Percentiles rank a stretch among this genome's conserved stretches.
Evolutionary conservation across 2,888 invertebrate species (phyloP).

Genomic region (Scrobipalpa costella): DNA sequence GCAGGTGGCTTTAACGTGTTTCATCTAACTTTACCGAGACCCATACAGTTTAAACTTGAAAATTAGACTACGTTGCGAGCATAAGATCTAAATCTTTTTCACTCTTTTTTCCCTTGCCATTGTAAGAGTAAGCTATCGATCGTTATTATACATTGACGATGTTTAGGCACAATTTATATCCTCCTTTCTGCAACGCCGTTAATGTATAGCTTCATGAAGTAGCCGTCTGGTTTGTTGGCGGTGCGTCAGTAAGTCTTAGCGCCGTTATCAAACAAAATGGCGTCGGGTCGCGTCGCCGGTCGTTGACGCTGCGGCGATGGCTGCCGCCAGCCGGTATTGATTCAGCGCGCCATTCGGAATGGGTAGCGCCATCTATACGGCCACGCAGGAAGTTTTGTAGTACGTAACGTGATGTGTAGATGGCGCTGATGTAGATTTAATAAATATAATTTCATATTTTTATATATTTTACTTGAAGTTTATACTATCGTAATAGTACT

Average conservation of each 20-base stretch:
- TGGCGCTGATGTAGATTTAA: slow-evolving; percentile 41
- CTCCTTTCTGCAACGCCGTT: too few relatives aligned
- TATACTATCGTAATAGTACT: too few relatives aligned
- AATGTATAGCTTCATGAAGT: not conserved
- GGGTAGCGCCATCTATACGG: slow-evolving; percentile 57
- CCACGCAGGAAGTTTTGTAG: slow-evolving; percentile 26
- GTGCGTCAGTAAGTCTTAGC: slow-evolving; percentile 40
- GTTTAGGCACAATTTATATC: too few relatives aligned
- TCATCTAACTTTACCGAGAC: not conserved
- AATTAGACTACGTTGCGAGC: too few relatives aligned
- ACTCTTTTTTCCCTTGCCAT: too few relatives aligned
- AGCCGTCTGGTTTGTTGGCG: not conserved
- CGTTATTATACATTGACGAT: too few relatives aligned
- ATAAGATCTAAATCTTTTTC: too few relatives aligned
- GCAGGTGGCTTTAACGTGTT: slow-evolving; percentile 1
- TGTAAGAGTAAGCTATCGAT: too few relatives aligned
- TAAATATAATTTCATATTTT: too few relatives aligned
- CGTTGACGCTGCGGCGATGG: slow-evolving; percentile 60
- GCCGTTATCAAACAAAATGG: slow-evolving; percentile 78
- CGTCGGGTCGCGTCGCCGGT: slow-evolving; percentile 64
- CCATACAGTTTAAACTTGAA: too few relatives aligned
- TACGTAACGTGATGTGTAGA: slow-evolving; percentile 41
- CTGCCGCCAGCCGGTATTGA: slow-evolving; percentile 44
- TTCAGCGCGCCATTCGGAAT: slow-evolving; percentile 45
- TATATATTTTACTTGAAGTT: too few relatives aligned